phyloP scores from a whole-genome alignment of 1,140 invertebrate species.

The honey bee (Apis mellifera) region Amel_HAv3.1 CM009931.2:23071501-23072000 shows the following conservation, averaged over 20 bases:
- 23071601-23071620: slow-evolving; percentile 50
- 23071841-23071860: background rate
- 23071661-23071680: background rate
- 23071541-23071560: background rate
- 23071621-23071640: slow-evolving; percentile 17
- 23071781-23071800: no score
- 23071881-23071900: no score
- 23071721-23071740: no score
- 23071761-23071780: no score
- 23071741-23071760: no score
- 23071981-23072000: no score
- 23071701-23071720: background rate
- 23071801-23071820: no score
- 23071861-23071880: background rate
- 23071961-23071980: no score
- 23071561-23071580: background rate
- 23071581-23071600: slow-evolving; percentile 36
- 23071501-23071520: slow-evolving; percentile 15
- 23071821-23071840: no score
- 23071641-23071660: background rate
- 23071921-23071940: no score
- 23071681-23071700: background rate
- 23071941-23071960: no score
- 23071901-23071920: no score
- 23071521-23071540: background rate